These are phyloP conservation scores for Drosophila repleta DNA, from an alignment of 1,140 invertebrate species.

Conservation along the genomic window DNA sequence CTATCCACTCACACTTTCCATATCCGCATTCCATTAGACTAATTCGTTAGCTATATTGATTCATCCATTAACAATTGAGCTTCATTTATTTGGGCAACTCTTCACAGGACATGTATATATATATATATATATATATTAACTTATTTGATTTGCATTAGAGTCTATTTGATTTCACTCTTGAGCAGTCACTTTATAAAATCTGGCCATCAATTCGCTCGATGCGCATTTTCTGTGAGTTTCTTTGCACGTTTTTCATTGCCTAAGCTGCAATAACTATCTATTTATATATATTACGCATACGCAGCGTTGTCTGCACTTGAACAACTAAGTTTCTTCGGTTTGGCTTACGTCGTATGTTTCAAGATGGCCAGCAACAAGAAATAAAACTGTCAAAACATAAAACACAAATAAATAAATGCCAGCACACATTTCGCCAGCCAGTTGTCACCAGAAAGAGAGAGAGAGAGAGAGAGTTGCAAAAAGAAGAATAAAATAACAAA, in stretches of 20 bases:
- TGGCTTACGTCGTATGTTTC: slow-evolving; percentile 37
- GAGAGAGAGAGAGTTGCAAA: background rate
- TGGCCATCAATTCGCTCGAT: slow-evolving; percentile 11
- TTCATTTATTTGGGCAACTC: background rate
- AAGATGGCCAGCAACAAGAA: slow-evolving; percentile 28
- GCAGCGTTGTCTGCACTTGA: slow-evolving; percentile 62
- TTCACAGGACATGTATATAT: background rate
- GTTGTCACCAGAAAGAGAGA: slow-evolving; percentile 55
- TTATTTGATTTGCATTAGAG: background rate
- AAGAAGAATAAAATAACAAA: slow-evolving; percentile 12
- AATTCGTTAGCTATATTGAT: too few relatives aligned
- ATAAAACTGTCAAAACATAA: slow-evolving; percentile 68
- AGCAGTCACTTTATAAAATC: slow-evolving; percentile 12
- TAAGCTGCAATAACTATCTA: slow-evolving; percentile 23
- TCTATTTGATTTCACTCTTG: slow-evolving; percentile 7
- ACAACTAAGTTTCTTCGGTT: background rate
- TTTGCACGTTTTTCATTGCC: slow-evolving; percentile 16
- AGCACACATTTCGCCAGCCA: slow-evolving; percentile 71
- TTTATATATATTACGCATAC: slow-evolving; percentile 52
- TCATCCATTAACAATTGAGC: too few relatives aligned
- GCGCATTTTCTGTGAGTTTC: slow-evolving; percentile 28
- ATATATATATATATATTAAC: background rate
- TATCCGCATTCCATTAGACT: too few relatives aligned
- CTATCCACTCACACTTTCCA: too few relatives aligned
- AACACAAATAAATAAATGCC: slow-evolving; percentile 73